phyloP scores from a whole-genome alignment of 2,888 invertebrate genomes.

The Limulus polyphemus region DNA sequence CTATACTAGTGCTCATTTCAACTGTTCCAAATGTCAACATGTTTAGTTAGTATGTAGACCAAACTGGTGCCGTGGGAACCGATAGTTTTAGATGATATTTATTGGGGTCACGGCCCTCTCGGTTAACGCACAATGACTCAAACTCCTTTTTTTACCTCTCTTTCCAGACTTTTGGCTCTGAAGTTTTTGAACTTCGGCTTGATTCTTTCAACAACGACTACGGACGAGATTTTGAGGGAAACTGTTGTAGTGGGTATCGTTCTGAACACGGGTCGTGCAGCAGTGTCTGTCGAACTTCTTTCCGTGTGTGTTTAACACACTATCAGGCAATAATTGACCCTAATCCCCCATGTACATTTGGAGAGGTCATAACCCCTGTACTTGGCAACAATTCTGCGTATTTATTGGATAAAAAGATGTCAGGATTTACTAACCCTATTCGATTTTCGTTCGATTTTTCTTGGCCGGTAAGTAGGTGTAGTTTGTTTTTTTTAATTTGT shows the following conservation, averaged over 20 bases:
- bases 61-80: too few relatives aligned
- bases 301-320: slow-evolving; percentile 90
- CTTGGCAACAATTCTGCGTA: slow-evolving; percentile 58
- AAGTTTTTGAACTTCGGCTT: slow-evolving; percentile 86
- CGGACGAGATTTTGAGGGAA: slow-evolving; percentile 77
- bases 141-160: slow-evolving; percentile 21
- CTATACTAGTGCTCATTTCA: too few relatives aligned
- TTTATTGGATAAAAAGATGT: background rate
- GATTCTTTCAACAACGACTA: slow-evolving; percentile 83
- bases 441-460: slow-evolving; percentile 83
- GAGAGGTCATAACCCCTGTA: slow-evolving; percentile 76
- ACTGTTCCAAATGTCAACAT: too few relatives aligned
- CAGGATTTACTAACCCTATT: slow-evolving; percentile 68
- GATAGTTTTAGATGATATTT: too few relatives aligned
- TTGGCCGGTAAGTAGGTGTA: slow-evolving; percentile 76
- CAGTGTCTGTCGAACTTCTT: slow-evolving; percentile 77
- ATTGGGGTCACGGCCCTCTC: too few relatives aligned
- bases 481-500: too few relatives aligned
- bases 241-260: slow-evolving; percentile 66
- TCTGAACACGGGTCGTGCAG: slow-evolving; percentile 36
- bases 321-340: slow-evolving; percentile 89
- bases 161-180: slow-evolving; percentile 68
- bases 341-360: slow-evolving; percentile 81
- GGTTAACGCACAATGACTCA: too few relatives aligned
- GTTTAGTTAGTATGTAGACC: too few relatives aligned